A percentile compares a stretch with the other conserved stretches of the same genome.
phyloP scores from a whole-genome alignment of 2,888 invertebrate genomes.

The Brachycybe producta region DNA sequence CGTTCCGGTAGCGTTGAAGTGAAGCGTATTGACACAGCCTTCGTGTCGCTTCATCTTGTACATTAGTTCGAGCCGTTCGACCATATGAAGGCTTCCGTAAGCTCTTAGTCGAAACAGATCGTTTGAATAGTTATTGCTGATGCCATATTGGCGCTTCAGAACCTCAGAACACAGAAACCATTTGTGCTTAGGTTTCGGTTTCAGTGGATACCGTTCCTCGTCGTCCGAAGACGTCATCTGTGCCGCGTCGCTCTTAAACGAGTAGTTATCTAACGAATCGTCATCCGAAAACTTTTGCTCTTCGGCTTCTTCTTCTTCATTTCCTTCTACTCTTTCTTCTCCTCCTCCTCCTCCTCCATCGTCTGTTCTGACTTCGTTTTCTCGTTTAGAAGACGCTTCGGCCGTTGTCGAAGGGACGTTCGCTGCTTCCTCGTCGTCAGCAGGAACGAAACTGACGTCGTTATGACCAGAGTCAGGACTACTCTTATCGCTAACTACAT shows the following conservation, averaged over 20 bases:
- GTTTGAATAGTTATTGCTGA: slow-evolving; percentile 39
- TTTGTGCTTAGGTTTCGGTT: slow-evolving; percentile 48
- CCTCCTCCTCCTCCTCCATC: too few species aligned
- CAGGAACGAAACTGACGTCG: slow-evolving; percentile 13
- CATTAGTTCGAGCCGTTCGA: slow-evolving; percentile 66
- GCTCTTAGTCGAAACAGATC: slow-evolving; percentile 52
- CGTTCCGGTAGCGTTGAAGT: slow-evolving; percentile 69
- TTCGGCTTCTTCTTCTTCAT: slow-evolving; percentile 11
- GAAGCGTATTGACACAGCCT: slow-evolving; percentile 84
- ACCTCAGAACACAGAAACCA: slow-evolving; percentile 55
- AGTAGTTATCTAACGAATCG: too few species aligned
- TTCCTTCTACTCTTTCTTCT: too few species aligned
- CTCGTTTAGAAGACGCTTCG: not conserved
- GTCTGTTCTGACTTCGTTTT: not conserved
- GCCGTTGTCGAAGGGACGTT: not conserved
- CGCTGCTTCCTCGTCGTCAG: slow-evolving; percentile 16
- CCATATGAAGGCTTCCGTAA: slow-evolving; percentile 67
- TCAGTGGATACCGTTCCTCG: slow-evolving; percentile 3
- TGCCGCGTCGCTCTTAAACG: not conserved
- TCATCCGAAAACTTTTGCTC: too few species aligned
- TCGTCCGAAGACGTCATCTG: slow-evolving; percentile 1
- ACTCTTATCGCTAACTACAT: slow-evolving; percentile 15
- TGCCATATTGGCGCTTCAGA: slow-evolving; percentile 38
- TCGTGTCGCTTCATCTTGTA: slow-evolving; percentile 62
- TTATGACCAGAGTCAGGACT: slow-evolving; percentile 20